Base-by-base conservation (phyloP, 2,888 invertebrate genomes). In the Sarcophaga caerulescens region DNA sequence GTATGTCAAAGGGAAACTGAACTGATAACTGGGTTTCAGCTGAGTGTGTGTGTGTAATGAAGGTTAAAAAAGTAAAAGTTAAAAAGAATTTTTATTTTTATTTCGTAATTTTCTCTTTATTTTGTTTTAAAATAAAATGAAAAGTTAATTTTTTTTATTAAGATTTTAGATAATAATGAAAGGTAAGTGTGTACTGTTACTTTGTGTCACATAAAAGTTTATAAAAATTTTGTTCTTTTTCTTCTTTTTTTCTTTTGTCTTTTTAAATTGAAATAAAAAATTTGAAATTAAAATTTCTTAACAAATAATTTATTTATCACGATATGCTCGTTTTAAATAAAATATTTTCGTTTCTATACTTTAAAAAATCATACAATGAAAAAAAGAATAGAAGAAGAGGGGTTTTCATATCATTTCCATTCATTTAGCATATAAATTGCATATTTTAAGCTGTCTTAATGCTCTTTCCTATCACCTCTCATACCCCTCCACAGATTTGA, bases 371-470 rank as follows among this genome's bases (percentile, higher is more conserved):
- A 1, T 17, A 52, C 12, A 17, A 3, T 14, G 5, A 17, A 52
- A 52, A 52, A 52, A 12, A 52, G 0, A 52, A 52, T 4, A 14
- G 0, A 52, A 52, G 10, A 8, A 10, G 35, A 35, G 8, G 8
- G 35, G 35, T 35, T 52, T 52, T 69, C 17, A 45, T 71, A 66
- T 23, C 66, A 78, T 65, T 78, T 85, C 45, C 63, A 75, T 79
- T 69, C 73, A 63, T 79, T 75, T 82, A 84, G 84, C 86, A 86
- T 86, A 86, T 86, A 86, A 86, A 86, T 86, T 84, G 84, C 81
- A 81, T 84, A 86, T 81, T 81, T 66, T 52, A 52, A 77, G 80
- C 63, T 23, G 35, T 69, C 59, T 60, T 82, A 81, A 82, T 68
- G 68, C 75, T 69, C 23, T 23, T 23, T 23, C 19, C 35, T 12